Evolutionary conservation across 64 coral and sea anemone genomes (phyloP), one percentile per base, ranked within the genome.

Genomic region (Stichodactyla mertensii): DNA sequence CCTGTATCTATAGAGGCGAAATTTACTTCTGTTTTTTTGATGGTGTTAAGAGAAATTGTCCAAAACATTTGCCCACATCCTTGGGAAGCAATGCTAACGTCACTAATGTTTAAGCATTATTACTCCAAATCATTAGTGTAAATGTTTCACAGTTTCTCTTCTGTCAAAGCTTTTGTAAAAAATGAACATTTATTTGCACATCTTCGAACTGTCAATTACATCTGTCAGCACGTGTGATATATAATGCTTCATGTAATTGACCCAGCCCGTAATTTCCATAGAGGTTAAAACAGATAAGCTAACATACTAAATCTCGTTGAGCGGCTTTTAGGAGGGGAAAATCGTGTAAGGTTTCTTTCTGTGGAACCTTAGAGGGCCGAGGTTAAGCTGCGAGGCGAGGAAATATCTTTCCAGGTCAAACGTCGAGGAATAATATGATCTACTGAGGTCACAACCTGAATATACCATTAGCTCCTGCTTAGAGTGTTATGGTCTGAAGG

Each of bases 161-260:
- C 69, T 31, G 69, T 74, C 69, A 74, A 74, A 74, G 4, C 69
- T 13, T 74, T 74, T 74, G 69, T 74, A 74, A 74, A 23, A 74
- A 11, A n/a, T 31, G 24, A 74, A 31, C 20, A 74, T 74, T 74
- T 74, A 74, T 74, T 26, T 74, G 69, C 69, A 31, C 24, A 74
- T 74, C 12, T 26, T 81, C 16, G 15, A 12, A 20, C 36, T 55
- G 78, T 81, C 78, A 81, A 81, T 81, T 81, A 52, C 2, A 81
- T 81, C 78, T 81, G 78, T 81, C 78, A 81, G 52, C 78, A 81
- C 1, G 1, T 81, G 4, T 81, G 53, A 54, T 19, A 80, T 19
- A 80, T 52, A 15, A 19, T 51, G 16, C 15, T 81, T 53, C 51
- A 55, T 81, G 78, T 81, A 81, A 81, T 81, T 81, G 78, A 53